These are phyloP conservation scores for Oligia latruncula DNA, from an alignment of 2,888 invertebrate genomes.

Conservation along the genomic window DNA sequence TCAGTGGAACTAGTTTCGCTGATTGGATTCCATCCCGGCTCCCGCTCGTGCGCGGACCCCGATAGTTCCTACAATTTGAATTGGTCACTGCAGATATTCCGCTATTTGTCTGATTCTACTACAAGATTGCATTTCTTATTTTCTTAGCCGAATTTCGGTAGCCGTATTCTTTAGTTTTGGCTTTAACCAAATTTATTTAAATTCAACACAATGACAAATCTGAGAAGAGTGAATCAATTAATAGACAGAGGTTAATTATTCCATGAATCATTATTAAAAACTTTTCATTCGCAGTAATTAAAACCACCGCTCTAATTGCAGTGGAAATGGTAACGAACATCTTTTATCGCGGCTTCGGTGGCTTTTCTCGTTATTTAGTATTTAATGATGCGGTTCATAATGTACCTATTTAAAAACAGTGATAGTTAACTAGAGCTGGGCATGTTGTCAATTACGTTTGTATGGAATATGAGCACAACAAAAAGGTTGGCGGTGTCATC, in stretches of 20 bases:
- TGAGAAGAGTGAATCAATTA: constrained; percentile 30
- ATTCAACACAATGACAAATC: constrained; percentile 17
- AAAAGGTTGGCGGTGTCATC: constrained; percentile 75
- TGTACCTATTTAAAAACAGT: constrained; percentile 40
- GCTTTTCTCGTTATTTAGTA: constrained; percentile 47
- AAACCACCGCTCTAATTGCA: constrained; percentile 46
- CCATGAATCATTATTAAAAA: constrained; percentile 45
- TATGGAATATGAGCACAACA: constrained; percentile 63
- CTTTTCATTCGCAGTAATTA: constrained; percentile 50
- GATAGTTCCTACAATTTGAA: constrained; percentile 84
- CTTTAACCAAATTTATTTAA: constrained; percentile 42
- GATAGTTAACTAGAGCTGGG: constrained; percentile 22
- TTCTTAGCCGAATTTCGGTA: constrained; percentile 77
- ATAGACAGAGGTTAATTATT: constrained; percentile 37
- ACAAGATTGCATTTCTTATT: constrained; percentile 88
- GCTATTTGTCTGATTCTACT: constrained; percentile 87
- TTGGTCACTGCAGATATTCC: constrained; percentile 84
- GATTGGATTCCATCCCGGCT: constrained; percentile 87
- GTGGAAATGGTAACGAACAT: constrained; percentile 38
- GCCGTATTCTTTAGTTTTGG: constrained; percentile 64
- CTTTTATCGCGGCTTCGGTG: constrained; percentile 32
- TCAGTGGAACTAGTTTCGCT: constrained; percentile 88
- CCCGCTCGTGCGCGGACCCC: constrained; percentile 75
- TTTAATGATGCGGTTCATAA: constrained; percentile 49
- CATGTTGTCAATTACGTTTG: constrained; percentile 49